Percentiles rank a stretch among this genome's conserved stretches.
phyloP scores from a whole-genome alignment of 2,888 invertebrate genomes.

The Rotaria socialis region DNA sequence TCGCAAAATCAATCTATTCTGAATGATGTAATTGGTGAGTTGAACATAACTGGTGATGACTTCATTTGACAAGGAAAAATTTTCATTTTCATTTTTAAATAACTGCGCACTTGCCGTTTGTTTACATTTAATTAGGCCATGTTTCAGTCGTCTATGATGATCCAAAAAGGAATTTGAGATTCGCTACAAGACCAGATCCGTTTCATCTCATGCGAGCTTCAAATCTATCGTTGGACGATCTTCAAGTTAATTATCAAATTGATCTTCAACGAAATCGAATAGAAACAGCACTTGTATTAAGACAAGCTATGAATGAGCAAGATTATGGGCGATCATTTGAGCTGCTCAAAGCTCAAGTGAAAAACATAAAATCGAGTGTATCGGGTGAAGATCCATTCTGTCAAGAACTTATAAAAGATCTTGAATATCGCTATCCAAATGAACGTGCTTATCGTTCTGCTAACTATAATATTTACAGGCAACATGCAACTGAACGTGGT shows the following conservation, averaged over 20 bases:
- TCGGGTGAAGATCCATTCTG: not conserved
- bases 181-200: not conserved
- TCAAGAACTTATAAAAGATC: slow-evolving; percentile 1
- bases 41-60: not conserved
- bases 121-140: not conserved
- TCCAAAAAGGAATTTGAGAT: not conserved
- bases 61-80: not conserved
- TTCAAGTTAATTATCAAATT: not conserved
- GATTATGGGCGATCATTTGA: not conserved
- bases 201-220: not conserved
- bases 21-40: not conserved
- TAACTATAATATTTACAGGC: not conserved
- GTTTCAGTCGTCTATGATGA: not conserved
- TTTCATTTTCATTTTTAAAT: too few relatives aligned
- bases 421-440: not conserved
- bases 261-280: slow-evolving; percentile 31
- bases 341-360: not conserved
- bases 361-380: not conserved
- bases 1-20: not conserved
- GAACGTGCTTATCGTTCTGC: not conserved
- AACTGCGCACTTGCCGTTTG: too few relatives aligned
- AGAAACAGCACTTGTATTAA: not conserved
- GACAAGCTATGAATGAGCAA: not conserved
- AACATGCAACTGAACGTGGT: slow-evolving; percentile 5
- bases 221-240: not conserved